These are phyloP conservation scores for Drosophila setifemur DNA, from an alignment of 1,140 invertebrate genomes.

Conservation along the genomic window DNA sequence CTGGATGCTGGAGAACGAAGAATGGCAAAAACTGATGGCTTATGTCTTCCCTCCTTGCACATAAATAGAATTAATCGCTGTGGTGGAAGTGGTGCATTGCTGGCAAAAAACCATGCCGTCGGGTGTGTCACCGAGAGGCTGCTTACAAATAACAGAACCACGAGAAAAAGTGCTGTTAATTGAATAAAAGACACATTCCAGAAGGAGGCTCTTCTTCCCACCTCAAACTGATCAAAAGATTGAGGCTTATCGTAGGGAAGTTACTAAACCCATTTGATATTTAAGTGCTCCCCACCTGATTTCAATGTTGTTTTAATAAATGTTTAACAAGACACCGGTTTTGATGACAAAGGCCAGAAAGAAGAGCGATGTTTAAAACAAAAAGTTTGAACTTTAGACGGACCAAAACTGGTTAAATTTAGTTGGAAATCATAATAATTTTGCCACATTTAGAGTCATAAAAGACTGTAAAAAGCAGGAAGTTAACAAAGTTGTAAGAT, in stretches of 20 bases:
- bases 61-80: constrained; percentile 66
- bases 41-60: constrained; percentile 7
- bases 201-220: no score
- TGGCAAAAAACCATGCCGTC: constrained; percentile 3
- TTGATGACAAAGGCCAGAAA: neutral
- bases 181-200: constrained; percentile 60
- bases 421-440: constrained; percentile 21
- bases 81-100: constrained; percentile 7
- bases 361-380: neutral
- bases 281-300: constrained; percentile 12
- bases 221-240: constrained; percentile 23
- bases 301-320: constrained; percentile 29
- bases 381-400: neutral
- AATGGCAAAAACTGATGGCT: neutral
- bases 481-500: neutral
- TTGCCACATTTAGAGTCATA: constrained; percentile 1
- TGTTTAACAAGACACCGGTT: constrained; percentile 23
- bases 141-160: neutral
- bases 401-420: constrained; percentile 22
- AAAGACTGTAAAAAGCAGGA: neutral
- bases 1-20: neutral
- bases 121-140: constrained; percentile 36
- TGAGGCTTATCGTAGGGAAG: constrained; percentile 1
- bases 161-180: constrained; percentile 50
- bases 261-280: constrained; percentile 15